Evolutionary conservation across 2,797 vertebrate genomes (phyloP), one percentile per base, ranked within the genome.

Genomic region (Clangula hyemalis): DNA sequence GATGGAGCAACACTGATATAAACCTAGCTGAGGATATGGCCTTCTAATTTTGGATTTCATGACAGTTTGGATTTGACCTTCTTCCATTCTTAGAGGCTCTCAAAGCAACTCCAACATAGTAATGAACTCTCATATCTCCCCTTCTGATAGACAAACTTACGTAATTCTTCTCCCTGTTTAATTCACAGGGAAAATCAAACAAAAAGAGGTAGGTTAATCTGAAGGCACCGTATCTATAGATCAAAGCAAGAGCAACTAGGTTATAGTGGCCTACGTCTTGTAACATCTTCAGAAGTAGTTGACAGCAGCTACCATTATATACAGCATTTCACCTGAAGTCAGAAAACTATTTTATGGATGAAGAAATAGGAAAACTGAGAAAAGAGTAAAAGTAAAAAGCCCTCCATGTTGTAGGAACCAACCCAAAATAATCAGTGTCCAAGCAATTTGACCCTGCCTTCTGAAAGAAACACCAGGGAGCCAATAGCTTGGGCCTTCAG

Each of bases 21-120:
- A 96, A 95, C 87, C 92, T 8, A 96, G 85, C 66, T 95, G 94
- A 91, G 62, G 66, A 81, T 66, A 53, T 53, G 66, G 85, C 58
- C 69, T 70, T 90, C 57, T 92, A 78, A 72, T 54, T 70, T 90
- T 4, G 16, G 21, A 57, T 88, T 91, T 92, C 56, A 70, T 69
- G 68, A n/a, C 36, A 43, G 43, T 10, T 27, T 74, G n/a, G 17
- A 30, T 70, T 91, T 78, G 51, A 94, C 89, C 51, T 85, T 77
- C 28, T 75, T 77, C 72, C 36, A n/a, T 36, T 58, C 24, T 87
- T 69, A 57, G 70, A 41, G 36, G 66, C 1, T 70, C 61, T 65
- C 32, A 87, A n/a, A 84, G 28, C 17, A 54, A 24, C 28, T 43
- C 18, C 22, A 87, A 15, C 13, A 25, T 10, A 73, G 27, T 17